These are phyloP conservation scores for Nothoprocta pentlandii DNA, from an alignment of 2,113 vertebrate genomes.

Conservation along the genomic window DNA sequence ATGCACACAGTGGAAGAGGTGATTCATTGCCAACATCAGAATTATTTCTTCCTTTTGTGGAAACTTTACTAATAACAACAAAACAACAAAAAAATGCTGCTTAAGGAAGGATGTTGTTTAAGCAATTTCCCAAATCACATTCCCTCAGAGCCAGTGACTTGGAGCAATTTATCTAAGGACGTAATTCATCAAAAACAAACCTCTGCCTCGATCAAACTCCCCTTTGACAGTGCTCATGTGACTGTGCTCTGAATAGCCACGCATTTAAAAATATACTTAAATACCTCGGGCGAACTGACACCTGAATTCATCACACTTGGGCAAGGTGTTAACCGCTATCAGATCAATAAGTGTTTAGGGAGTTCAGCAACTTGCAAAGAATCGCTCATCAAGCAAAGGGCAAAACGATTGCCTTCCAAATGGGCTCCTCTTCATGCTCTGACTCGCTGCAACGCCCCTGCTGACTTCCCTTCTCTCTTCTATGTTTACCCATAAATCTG, in stretches of 20 bases:
- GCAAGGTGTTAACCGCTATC: background rate
- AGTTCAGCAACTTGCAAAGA: background rate
- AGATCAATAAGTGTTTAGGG: background rate
- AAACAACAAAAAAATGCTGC: background rate
- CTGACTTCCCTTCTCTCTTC: background rate
- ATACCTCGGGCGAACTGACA: background rate
- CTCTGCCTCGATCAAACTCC: background rate
- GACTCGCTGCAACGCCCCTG: background rate
- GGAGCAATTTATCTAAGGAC: background rate
- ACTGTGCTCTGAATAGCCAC: background rate
- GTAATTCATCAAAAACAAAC: background rate
- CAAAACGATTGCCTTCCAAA: background rate
- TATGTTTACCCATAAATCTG: background rate
- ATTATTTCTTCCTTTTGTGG: background rate
- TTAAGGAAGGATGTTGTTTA: background rate
- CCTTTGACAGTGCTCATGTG: background rate
- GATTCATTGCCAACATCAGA: background rate
- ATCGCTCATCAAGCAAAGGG: fast-evolving
- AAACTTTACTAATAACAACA: background rate
- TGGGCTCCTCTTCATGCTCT: background rate
- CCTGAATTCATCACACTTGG: background rate
- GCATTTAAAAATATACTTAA: background rate
- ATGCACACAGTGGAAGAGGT: background rate
- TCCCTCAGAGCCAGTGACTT: background rate
- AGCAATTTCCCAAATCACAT: background rate